Evolutionary conservation across 2,113 vertebrate species (phyloP), one percentile per base, ranked within the genome.

Genomic region (Muntiacus muntjak): DNA sequence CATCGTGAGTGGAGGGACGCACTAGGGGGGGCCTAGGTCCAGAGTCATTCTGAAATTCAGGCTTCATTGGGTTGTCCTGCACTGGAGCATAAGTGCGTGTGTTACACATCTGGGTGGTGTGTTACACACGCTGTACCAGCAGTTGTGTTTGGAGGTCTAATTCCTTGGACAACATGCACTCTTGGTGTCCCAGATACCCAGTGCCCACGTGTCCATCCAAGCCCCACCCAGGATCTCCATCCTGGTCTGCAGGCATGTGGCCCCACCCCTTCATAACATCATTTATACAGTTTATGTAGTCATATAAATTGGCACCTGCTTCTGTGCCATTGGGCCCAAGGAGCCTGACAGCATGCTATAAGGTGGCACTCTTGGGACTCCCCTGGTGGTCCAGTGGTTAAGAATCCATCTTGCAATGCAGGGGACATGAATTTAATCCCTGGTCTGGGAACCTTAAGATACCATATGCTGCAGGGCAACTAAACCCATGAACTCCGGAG

Each of bases 51-150:
- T 33, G 58, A 93, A 62, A 23, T 54, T 91, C 57, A 87, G 62
- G 28, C 3, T 83, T 58, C 9, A 25, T 40, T 43, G 79, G 60
- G 3, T 43, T 67, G 79, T 8, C 6, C 9, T 76, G 47, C 3
- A 4, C 87, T 6, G 25, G 57, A 58, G 5, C 45, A 6, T 21
- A 60, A 6, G 43, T 2, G 1, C 0, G 2, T 5, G 15, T 55
- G 17, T 11, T 55, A 55, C 6, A 3, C 47, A 23, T 11, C 14
- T 21, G 45, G 71, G 26, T 13, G 43, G 6, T 55, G 45, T 40
- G 83, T 81, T 67, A 40, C 6, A 10, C 28, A 0, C 2, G 13
- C 57, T 50, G 14, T 19, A 55, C 40, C 10, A 58, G 28, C 5
- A 6, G 25, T 26, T 94, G 62, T 78, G 36, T 67, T 89, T 12